Conservation (phyloP, 2,797 vertebrate species). For the Sebastes paucispinis region DNA sequence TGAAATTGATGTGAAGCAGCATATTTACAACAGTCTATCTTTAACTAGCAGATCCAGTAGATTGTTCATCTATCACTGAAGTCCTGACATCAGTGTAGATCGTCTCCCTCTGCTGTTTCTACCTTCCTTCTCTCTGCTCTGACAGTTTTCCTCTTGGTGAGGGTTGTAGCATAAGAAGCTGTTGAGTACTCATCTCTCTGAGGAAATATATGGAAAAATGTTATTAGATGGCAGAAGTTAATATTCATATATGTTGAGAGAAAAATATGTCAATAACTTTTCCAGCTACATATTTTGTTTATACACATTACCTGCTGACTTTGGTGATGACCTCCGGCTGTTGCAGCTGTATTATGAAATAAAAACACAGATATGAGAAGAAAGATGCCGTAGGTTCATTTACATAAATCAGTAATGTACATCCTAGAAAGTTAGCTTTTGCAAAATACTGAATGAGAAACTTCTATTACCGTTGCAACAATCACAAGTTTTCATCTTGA, state of each 20-base stretch:
- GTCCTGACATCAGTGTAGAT: not conserved
- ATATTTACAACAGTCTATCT: not conserved
- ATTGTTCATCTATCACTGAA: not conserved
- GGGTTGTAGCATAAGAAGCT: not conserved
- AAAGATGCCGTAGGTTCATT: no score
- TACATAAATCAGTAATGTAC: no score
- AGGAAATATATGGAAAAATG: not conserved
- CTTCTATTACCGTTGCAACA: not conserved
- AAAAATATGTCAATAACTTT: no score
- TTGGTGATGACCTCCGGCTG: not conserved
- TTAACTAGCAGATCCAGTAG: not conserved
- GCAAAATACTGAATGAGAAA: not conserved
- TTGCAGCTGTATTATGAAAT: not conserved
- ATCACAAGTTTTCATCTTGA: not conserved
- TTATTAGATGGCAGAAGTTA: not conserved
- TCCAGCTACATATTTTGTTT: no score
- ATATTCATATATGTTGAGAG: no score
- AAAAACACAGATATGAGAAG: not conserved
- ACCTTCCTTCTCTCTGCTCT: not conserved
- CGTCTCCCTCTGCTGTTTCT: not conserved
- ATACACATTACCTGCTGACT: not conserved
- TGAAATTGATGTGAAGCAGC: no score
- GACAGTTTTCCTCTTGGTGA: not conserved
- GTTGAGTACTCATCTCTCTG: not conserved
- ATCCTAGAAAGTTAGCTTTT: not conserved